These are phyloP conservation scores for Sapajus apella DNA, from an alignment of 2,113 vertebrate species.

Conservation along the genomic window DNA sequence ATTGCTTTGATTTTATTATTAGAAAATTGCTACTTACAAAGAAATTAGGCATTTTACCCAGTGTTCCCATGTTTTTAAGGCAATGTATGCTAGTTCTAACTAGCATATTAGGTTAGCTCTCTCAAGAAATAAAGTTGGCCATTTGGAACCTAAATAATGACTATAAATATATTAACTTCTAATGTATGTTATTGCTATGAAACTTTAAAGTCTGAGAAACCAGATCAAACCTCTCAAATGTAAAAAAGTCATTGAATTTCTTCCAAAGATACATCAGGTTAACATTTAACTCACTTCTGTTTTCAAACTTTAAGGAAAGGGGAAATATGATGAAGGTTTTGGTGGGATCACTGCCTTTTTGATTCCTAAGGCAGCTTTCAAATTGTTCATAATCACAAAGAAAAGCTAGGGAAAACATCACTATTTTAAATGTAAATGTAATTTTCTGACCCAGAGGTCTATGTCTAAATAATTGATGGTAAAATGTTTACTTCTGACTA, in stretches of 20 bases:
- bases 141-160: neutral
- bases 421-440: neutral
- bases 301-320: neutral
- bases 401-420: neutral
- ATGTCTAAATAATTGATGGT: neutral
- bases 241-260: neutral
- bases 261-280: neutral
- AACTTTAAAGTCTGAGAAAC: neutral
- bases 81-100: neutral
- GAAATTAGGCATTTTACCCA: neutral
- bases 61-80: neutral
- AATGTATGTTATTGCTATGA: neutral
- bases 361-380: neutral
- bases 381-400: neutral
- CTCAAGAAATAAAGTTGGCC: neutral
- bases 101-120: neutral
- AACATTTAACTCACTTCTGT: neutral
- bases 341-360: neutral
- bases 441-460: neutral
- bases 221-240: neutral
- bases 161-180: neutral
- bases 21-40: neutral
- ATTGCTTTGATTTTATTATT: neutral
- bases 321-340: neutral
- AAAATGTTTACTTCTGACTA: neutral